These are phyloP conservation scores for Gonatopus flavifemur DNA, from an alignment of 1,140 invertebrate genomes.

Conservation along the genomic window DNA sequence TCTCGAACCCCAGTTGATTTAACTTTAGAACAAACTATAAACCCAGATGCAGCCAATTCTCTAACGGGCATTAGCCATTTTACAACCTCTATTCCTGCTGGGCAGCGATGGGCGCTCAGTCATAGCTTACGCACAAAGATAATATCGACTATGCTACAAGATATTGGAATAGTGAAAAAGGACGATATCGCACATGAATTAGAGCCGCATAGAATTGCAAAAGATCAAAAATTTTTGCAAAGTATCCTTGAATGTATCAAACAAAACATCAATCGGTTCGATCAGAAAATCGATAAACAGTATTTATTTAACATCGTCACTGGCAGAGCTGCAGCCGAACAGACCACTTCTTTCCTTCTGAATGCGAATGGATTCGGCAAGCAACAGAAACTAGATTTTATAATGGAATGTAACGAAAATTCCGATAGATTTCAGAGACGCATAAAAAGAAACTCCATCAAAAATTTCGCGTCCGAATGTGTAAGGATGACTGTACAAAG, in stretches of 20 bases:
- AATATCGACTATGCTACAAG: background rate
- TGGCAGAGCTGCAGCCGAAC: conserved; percentile 25
- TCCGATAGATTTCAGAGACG: conserved; percentile 20
- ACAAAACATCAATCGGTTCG: conserved; percentile 24
- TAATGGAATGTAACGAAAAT: conserved; percentile 13
- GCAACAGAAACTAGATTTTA: conserved; percentile 13
- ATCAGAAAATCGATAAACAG: conserved; percentile 9
- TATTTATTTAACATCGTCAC: conserved; percentile 27
- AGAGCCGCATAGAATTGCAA: conserved; percentile 21
- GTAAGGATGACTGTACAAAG: too few relatives aligned
- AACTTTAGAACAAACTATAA: conserved; percentile 23
- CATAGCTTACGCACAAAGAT: background rate
- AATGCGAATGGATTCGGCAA: conserved; percentile 24
- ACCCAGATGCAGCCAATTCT: conserved; percentile 33
- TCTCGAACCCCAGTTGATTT: conserved; percentile 6
- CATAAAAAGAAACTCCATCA: conserved; percentile 13
- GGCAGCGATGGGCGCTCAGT: conserved; percentile 14
- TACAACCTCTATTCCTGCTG: conserved; percentile 15
- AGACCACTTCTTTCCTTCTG: conserved; percentile 26
- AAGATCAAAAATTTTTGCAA: conserved; percentile 15
- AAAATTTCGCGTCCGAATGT: too few relatives aligned
- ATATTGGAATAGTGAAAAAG: conserved; percentile 6
- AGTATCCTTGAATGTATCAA: conserved; percentile 20
- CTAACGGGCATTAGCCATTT: conserved; percentile 21
- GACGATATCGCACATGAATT: conserved; percentile 26